Percentiles rank a stretch among this genome's conserved stretches.
Conservation (phyloP, 2,113 vertebrate genomes). For the Artemisiospiza belli region DNA sequence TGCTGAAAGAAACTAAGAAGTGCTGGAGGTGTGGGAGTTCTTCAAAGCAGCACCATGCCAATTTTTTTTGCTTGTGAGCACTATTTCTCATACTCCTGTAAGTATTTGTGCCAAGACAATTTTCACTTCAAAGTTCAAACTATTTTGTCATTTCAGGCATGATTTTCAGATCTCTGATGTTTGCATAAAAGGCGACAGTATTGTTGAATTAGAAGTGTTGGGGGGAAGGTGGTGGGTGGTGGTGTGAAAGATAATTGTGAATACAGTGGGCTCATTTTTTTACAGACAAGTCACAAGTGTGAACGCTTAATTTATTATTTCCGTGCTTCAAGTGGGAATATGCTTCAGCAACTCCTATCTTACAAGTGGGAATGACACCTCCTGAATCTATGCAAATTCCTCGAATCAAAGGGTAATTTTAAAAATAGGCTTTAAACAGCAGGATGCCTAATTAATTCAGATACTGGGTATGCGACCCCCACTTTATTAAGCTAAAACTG, state of each 20-base stretch:
- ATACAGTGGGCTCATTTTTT: background rate
- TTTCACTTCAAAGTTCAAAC: slow-evolving; percentile 15
- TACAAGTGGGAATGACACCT: background rate
- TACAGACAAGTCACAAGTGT: background rate
- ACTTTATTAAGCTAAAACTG: background rate
- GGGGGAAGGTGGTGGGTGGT: background rate
- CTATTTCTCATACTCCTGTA: background rate
- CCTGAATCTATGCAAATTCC: background rate
- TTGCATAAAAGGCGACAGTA: background rate
- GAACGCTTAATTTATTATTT: background rate
- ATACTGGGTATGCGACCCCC: background rate
- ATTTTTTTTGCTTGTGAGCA: background rate
- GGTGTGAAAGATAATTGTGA: background rate
- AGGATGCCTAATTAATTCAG: background rate
- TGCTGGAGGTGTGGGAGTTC: background rate
- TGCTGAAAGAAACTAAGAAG: background rate
- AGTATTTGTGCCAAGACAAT: background rate
- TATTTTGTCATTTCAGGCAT: background rate
- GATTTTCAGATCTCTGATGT: background rate
- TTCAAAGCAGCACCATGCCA: background rate
- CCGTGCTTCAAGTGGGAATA: background rate
- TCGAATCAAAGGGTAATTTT: background rate
- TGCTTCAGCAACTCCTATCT: background rate
- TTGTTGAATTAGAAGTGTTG: background rate
- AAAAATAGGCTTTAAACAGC: background rate